A percentile compares a stretch with the other conserved stretches of the same genome.
phyloP scores from a whole-genome alignment of 2,113 vertebrate genomes.

The Ranitomeya variabilis region DNA sequence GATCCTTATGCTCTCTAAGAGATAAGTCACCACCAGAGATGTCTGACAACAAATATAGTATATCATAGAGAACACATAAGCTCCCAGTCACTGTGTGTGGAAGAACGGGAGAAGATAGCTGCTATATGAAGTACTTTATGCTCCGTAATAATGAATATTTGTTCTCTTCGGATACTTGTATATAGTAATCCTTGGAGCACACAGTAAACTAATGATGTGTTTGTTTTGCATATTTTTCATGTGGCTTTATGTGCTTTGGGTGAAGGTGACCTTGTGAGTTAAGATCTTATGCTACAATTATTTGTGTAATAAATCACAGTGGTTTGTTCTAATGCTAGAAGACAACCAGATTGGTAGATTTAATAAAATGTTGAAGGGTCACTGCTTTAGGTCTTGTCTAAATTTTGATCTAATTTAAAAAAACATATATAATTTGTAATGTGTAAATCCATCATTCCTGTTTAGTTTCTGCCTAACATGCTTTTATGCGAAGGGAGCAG shows the following conservation, averaged over 20 bases:
- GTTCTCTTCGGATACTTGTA: neutral
- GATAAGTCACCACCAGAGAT: no score
- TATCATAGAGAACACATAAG: no score
- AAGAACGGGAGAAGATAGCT: no score
- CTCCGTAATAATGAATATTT: neutral
- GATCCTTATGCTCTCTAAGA: no score
- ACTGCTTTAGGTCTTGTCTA: neutral
- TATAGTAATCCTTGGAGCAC: neutral
- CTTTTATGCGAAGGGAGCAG: neutral
- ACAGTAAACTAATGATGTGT: neutral
- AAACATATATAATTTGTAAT: neutral
- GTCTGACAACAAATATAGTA: no score
- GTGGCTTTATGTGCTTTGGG: no score
- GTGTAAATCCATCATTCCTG: neutral
- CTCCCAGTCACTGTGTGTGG: no score
- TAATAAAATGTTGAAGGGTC: neutral
- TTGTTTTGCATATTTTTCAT: no score
- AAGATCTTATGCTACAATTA: neutral
- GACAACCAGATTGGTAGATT: neutral
- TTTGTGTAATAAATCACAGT: neutral
- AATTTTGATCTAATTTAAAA: slow-evolving; percentile 17
- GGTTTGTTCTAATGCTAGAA: neutral
- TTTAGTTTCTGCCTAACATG: neutral
- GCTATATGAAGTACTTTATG: no score
- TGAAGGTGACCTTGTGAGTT: no score